These are phyloP conservation scores for Megaceryle alcyon DNA, from an alignment of 2,797 vertebrate species.

Conservation along the genomic window DNA sequence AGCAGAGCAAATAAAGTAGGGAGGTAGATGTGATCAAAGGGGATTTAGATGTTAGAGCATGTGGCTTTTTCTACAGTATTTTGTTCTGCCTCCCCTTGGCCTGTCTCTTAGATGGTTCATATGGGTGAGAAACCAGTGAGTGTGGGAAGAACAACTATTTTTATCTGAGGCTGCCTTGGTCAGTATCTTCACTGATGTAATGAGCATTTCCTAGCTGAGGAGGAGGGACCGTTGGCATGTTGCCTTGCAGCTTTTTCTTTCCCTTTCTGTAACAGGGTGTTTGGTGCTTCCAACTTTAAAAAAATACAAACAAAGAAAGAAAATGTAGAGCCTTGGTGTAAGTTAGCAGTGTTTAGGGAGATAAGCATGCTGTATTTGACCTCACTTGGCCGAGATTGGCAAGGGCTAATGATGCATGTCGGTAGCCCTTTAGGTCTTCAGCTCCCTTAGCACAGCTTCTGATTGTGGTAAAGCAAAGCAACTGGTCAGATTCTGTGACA, in stretches of 20 bases:
- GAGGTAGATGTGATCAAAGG: neutral
- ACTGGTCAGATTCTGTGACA: neutral
- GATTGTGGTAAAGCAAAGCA: neutral
- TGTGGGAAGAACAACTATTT: neutral
- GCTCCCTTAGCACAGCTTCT: neutral
- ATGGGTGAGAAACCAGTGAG: neutral
- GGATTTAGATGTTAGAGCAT: neutral
- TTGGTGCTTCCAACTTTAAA: neutral
- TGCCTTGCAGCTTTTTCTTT: neutral
- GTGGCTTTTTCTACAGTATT: neutral
- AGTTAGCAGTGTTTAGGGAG: neutral
- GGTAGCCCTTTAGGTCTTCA: neutral
- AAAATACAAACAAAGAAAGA: neutral
- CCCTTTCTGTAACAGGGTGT: neutral
- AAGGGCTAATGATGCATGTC: neutral
- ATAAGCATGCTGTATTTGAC: neutral
- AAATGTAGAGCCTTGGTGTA: fast-evolving
- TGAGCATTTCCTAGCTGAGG: neutral
- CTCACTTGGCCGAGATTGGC: neutral
- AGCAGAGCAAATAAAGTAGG: neutral
- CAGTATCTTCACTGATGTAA: neutral
- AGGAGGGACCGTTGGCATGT: too few relatives aligned
- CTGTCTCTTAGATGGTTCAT: neutral
- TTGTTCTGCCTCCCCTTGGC: neutral
- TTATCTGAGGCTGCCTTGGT: neutral